Evolutionary conservation across 2,113 vertebrate genomes (phyloP).

Genomic region (Microcebus murinus): DNA sequence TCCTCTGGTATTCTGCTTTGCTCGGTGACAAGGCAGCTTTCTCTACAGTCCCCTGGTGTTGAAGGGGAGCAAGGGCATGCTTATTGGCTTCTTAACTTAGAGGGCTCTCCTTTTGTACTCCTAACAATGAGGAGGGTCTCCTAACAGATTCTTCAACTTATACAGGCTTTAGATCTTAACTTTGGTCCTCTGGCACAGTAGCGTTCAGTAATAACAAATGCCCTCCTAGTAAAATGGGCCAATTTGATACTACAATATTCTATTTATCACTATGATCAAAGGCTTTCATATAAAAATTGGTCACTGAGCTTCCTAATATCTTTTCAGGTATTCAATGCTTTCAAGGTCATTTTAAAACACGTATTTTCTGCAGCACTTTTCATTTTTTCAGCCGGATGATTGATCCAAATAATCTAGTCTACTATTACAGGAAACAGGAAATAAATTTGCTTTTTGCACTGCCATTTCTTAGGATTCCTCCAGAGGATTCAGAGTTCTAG

Average conservation of each 20-base stretch:
- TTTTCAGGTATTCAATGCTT: constrained; percentile 29
- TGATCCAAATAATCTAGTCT: background rate
- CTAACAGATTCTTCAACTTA: background rate
- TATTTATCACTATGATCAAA: constrained; percentile 39
- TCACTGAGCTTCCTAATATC: background rate
- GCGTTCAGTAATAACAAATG: background rate
- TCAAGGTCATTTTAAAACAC: constrained; percentile 36
- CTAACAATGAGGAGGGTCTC: background rate
- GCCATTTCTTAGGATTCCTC: constrained; percentile 8
- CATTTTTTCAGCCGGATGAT: background rate
- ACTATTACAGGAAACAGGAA: constrained; percentile 23
- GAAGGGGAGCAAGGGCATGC: background rate
- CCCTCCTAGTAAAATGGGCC: constrained; percentile 4
- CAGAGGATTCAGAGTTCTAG: background rate
- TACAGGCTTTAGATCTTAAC: background rate
- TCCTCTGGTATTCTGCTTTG: background rate
- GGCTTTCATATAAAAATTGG: constrained; percentile 26
- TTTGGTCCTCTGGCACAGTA: background rate
- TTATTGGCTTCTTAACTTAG: background rate
- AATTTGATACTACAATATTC: background rate
- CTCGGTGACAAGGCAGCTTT: background rate
- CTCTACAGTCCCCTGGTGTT: background rate
- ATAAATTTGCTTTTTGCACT: background rate
- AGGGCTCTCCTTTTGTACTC: background rate
- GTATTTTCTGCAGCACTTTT: constrained; percentile 44